Evolutionary conservation across 2,888 invertebrate species (phyloP).

Genomic region (Aleiodes leptofemur): DNA sequence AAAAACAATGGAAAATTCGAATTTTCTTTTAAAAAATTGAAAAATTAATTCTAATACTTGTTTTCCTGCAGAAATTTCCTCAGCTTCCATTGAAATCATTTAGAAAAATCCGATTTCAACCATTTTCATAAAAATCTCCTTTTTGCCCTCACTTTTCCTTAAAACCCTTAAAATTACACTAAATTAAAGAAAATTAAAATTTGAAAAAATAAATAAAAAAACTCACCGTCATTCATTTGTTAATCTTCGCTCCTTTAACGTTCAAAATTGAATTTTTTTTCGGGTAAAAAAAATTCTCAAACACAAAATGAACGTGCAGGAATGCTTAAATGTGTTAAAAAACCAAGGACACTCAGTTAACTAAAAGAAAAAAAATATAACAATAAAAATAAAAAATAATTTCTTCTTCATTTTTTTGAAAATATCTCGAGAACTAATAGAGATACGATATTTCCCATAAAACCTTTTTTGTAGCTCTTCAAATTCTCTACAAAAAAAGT

Average conservation of each 20-base stretch:
- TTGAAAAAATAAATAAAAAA: neutral
- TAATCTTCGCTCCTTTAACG: slow-evolving; percentile 14
- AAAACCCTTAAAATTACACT: neutral
- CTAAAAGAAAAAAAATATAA: slow-evolving; percentile 37
- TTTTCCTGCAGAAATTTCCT: too few relatives aligned
- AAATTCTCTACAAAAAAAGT: too few relatives aligned
- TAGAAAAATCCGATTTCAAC: too few relatives aligned
- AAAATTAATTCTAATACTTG: too few relatives aligned
- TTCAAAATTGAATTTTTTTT: slow-evolving; percentile 22
- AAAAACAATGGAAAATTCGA: too few relatives aligned
- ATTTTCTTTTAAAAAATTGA: too few relatives aligned
- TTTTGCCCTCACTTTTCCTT: neutral
- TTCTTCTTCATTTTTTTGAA: too few relatives aligned
- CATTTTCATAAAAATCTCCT: neutral
- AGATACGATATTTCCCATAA: too few relatives aligned
- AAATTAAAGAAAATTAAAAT: neutral
- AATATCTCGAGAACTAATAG: too few relatives aligned
- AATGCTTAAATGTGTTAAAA: neutral
- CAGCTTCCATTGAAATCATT: too few relatives aligned
- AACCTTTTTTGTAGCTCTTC: too few relatives aligned
- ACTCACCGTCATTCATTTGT: slow-evolving; percentile 74
- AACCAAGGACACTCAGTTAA: slow-evolving; percentile 37
- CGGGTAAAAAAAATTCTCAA: neutral
- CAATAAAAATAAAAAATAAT: neutral
- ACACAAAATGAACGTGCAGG: slow-evolving; percentile 37